Evolutionary conservation across 2,888 invertebrate genomes (phyloP).

Genomic region (Amphiduros pacificus): DNA sequence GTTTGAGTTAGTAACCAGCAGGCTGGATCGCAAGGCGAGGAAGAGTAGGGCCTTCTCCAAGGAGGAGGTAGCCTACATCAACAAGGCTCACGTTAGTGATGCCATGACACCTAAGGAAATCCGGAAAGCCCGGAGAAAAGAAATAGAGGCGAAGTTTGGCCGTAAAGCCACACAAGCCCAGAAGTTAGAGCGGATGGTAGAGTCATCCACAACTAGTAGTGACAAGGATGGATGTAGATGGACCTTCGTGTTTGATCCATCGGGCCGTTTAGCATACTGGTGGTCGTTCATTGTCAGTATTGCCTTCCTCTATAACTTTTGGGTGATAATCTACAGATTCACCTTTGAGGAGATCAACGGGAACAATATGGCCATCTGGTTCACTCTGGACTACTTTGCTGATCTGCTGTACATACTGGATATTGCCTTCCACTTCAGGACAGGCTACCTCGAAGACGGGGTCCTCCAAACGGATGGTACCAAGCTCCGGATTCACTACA

Average conservation of each 20-base stretch:
- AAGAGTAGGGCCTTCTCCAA: conserved; percentile 71
- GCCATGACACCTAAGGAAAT: conserved; percentile 60
- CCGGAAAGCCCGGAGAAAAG: conserved; percentile 57
- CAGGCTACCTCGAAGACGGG: conserved; percentile 96
- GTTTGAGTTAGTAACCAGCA: conserved; percentile 76
- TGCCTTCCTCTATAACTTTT: conserved; percentile 58
- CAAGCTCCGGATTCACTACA: conserved; percentile 92
- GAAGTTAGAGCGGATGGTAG: conserved; percentile 27
- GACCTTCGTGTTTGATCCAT: conserved; percentile 97
- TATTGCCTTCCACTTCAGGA: conserved; percentile 95
- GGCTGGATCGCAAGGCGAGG: conserved; percentile 59
- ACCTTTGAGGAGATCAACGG: conserved; percentile 93
- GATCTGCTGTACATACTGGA: conserved; percentile 95
- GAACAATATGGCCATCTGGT: conserved; percentile 90
- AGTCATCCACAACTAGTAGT: conserved; percentile 59
- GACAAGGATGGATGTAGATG: conserved; percentile 68
- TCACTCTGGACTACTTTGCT: conserved; percentile 93
- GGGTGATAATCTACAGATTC: conserved; percentile 67
- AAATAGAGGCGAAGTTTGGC: conserved; percentile 59
- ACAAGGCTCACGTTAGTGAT: conserved; percentile 67
- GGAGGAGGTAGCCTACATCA: conserved; percentile 65
- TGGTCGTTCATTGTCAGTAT: conserved; percentile 59
- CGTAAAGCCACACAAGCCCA: conserved; percentile 36
- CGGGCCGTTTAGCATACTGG: conserved; percentile 75
- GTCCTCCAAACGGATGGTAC: conserved; percentile 94